Evolutionary conservation across 2,797 vertebrate species (phyloP).

Genomic region (Hafferia zeledoni): DNA sequence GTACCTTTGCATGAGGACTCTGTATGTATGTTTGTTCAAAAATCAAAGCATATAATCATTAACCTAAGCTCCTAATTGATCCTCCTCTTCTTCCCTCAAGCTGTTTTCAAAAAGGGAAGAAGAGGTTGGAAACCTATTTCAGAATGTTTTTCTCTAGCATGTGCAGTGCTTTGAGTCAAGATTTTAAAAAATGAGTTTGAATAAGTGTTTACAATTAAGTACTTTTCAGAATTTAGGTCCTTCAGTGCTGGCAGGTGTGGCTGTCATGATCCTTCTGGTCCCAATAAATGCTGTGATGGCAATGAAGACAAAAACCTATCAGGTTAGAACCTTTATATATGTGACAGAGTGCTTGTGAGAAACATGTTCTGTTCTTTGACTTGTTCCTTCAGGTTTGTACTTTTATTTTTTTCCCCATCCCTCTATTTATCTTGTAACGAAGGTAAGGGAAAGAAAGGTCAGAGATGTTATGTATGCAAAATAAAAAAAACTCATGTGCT

Average conservation of each 20-base stretch:
- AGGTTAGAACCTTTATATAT: constrained; percentile 76
- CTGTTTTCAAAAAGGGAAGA: background rate
- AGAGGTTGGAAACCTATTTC: background rate
- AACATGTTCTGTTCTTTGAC: background rate
- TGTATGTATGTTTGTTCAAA: background rate
- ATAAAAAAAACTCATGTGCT: background rate
- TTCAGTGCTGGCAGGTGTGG: constrained; percentile 92
- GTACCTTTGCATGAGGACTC: accelerated
- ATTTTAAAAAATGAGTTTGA: background rate
- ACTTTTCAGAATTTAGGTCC: constrained; percentile 87
- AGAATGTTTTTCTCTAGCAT: background rate
- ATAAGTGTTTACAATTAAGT: background rate
- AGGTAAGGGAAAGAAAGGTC: background rate
- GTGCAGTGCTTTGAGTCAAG: background rate
- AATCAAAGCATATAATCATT: background rate
- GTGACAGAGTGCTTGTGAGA: background rate
- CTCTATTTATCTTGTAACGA: background rate
- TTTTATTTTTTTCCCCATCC: background rate
- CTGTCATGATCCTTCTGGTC: constrained; percentile 95
- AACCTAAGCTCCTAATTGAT: background rate
- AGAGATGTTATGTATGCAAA: background rate
- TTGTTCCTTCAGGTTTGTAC: background rate
- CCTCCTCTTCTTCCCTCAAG: background rate
- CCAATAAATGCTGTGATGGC: constrained; percentile 94
- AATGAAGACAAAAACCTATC: constrained; percentile 95